These are phyloP conservation scores for Pristionchus mayeri DNA, from an alignment of 2,888 invertebrate genomes.

Conservation along the genomic window DNA sequence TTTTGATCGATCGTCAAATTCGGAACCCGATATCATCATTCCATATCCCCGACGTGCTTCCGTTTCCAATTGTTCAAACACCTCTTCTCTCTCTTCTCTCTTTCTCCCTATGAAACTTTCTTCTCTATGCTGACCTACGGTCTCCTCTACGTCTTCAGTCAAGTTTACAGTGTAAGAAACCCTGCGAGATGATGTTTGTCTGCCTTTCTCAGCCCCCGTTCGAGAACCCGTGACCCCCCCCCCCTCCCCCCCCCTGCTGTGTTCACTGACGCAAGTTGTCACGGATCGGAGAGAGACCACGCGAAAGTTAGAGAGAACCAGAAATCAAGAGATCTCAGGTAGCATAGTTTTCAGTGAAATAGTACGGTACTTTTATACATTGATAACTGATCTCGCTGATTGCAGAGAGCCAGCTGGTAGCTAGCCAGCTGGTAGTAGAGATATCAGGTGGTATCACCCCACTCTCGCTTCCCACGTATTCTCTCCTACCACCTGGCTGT, in stretches of 20 bases:
- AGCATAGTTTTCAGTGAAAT: background rate
- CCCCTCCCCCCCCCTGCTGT: background rate
- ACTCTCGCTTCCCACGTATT: background rate
- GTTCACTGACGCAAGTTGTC: slow-evolving; percentile 34
- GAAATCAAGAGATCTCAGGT: background rate
- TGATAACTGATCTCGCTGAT: background rate
- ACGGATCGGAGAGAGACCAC: background rate
- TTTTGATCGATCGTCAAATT: background rate
- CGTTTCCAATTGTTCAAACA: background rate
- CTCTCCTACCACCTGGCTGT: background rate
- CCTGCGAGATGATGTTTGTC: background rate
- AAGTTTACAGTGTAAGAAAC: background rate
- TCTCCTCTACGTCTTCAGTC: background rate
- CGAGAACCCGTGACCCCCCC: background rate
- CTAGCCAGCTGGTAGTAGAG: background rate
- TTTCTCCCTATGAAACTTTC: background rate
- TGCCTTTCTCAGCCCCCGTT: background rate
- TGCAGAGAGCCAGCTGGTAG: background rate
- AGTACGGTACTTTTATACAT: background rate
- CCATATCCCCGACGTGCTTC: background rate
- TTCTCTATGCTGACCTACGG: background rate
- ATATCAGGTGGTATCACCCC: background rate
- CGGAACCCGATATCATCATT: background rate
- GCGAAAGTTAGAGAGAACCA: background rate
- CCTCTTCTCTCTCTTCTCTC: background rate